Evolutionary conservation across 2,888 invertebrate genomes (phyloP), one percentile per base, ranked within the genome.

Genomic region (Therioaphis trifolii): DNA sequence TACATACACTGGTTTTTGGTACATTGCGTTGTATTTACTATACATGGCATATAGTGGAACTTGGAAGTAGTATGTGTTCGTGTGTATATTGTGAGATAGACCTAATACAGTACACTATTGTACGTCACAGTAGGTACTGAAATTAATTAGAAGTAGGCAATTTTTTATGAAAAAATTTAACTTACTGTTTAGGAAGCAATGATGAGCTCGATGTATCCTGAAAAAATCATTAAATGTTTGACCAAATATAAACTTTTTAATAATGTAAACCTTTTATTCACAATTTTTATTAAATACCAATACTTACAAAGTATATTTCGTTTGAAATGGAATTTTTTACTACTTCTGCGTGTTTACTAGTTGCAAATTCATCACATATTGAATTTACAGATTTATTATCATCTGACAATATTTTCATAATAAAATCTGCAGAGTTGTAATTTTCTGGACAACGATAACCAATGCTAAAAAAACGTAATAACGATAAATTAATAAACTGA

Each of bases 401-500:
- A 52, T 84, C 75, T 0, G 97, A 96, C 86, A 97, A 88, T 0
- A 94, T 93, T 86, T 94, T 93, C 86, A 98, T 94, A 87, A 95
- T 93, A 89, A 94, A 96, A 88, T 98, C 98, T 0, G 97, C 96
- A 0, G 96, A 96, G 88, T 96, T 97, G 90, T 94, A 96, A 76
- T 93, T 93, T 52, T 91, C 89, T 0, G 96, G 96, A 86, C 95
- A 95, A 61, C 90, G 89, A 88, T 94, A 94, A 15, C 95, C 95
- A 74, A 92, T 89, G 80, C 94, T 94, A 88, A 7, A 55, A 88
- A 87, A 68, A 61, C 79, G 85, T 49, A 74, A 35, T 21, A 21
- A 84, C 80, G 14, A 24, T 43, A 24, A 63, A 72, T 75, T 71
- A 49, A 21, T n/a, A n/a, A n/a, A n/a, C n/a, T n/a, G n/a, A n/a